Evolutionary conservation across 2,797 vertebrate species (phyloP).

Genomic region (Anguilla pacifica): DNA sequence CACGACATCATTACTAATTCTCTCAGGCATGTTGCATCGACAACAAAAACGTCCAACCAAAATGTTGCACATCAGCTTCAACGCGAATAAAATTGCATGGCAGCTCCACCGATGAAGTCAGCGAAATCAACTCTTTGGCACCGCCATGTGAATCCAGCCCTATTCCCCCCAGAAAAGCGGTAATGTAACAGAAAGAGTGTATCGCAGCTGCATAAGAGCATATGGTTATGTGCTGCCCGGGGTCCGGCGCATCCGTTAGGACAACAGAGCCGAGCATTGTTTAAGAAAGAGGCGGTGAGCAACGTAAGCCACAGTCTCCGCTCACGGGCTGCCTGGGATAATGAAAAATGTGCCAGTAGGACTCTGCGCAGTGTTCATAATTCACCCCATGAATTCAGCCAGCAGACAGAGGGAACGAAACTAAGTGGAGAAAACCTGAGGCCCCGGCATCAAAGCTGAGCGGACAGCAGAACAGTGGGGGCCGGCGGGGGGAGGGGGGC

Average conservation of each 20-base stretch:
- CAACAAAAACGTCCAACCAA: background rate
- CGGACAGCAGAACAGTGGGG: constrained; percentile 20
- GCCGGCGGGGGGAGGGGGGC: background rate
- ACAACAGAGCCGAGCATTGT: constrained; percentile 10
- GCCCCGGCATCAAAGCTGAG: constrained; percentile 1
- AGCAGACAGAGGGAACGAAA: background rate
- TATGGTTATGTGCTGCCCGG: background rate
- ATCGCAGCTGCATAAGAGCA: background rate
- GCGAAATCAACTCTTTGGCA: background rate
- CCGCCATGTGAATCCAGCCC: background rate
- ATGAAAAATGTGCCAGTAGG: background rate
- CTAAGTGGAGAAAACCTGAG: background rate
- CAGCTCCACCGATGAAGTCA: background rate
- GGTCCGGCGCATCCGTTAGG: background rate
- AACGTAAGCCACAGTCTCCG: background rate
- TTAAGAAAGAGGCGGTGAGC: background rate
- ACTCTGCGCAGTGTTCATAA: background rate
- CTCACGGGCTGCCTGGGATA: background rate
- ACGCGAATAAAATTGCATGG: background rate
- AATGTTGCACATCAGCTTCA: background rate
- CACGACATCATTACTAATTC: background rate
- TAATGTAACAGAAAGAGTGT: background rate
- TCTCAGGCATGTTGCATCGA: background rate
- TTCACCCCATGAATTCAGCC: background rate
- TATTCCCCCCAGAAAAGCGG: background rate